Percentiles rank a stretch among this genome's conserved stretches.
Evolutionary conservation across 2,797 vertebrate species (phyloP).

Genomic region (Cyclura pinguis): DNA sequence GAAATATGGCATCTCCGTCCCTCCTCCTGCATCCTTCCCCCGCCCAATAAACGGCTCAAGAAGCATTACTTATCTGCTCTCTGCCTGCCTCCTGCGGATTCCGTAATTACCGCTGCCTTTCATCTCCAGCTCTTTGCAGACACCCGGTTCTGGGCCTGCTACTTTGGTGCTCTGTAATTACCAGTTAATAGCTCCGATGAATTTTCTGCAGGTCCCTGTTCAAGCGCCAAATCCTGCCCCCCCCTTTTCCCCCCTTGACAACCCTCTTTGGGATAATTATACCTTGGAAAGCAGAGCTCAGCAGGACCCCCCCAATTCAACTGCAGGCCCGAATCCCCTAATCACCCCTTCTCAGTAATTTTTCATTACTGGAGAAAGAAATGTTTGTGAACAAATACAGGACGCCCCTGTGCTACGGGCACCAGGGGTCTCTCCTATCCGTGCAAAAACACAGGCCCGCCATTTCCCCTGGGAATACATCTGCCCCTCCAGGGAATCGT

Average conservation of each 20-base stretch:
- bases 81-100: slow-evolving; percentile 82
- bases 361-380: slow-evolving; percentile 59
- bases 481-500: neutral
- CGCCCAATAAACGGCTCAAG: slow-evolving; percentile 66
- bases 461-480: accelerated
- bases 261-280: slow-evolving; percentile 78
- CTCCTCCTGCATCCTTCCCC: slow-evolving; percentile 51
- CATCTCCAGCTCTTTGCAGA: slow-evolving; percentile 79
- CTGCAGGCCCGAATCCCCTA: slow-evolving; percentile 55
- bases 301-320: slow-evolving; percentile 60
- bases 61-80: slow-evolving; percentile 71
- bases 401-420: neutral
- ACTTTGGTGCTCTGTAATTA: slow-evolving; percentile 81
- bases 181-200: slow-evolving; percentile 78
- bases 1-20: slow-evolving; percentile 40
- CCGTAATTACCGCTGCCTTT: slow-evolving; percentile 88
- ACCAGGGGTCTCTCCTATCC: neutral
- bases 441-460: neutral
- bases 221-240: slow-evolving; percentile 71
- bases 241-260: slow-evolving; percentile 50
- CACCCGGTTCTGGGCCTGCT: slow-evolving; percentile 79
- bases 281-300: slow-evolving; percentile 64
- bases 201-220: slow-evolving; percentile 72
- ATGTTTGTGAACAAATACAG: slow-evolving; percentile 69
- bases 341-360: slow-evolving; percentile 68